phyloP scores from a whole-genome alignment of 2,797 vertebrate species.

The Remorina albescens region DNA sequence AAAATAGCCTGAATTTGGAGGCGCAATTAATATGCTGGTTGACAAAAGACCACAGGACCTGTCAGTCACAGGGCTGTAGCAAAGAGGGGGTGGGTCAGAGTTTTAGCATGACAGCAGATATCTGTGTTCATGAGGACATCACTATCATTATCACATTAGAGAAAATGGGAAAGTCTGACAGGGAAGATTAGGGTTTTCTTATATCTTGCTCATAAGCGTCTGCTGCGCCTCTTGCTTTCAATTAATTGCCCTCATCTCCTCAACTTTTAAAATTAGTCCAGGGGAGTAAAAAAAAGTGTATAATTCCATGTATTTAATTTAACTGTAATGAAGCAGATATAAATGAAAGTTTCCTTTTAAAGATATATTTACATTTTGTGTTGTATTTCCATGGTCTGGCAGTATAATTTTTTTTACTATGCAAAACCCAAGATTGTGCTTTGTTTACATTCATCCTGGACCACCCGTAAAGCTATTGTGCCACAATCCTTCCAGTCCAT shows the following conservation, averaged over 20 bases:
- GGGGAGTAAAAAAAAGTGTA: neutral
- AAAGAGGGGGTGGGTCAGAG: constrained; percentile 5
- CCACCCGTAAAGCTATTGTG: neutral
- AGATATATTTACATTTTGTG: too few species aligned
- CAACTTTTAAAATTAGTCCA: neutral
- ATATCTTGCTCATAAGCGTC: neutral
- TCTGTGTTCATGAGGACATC: constrained; percentile 13
- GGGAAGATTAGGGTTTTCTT: neutral
- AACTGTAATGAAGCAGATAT: neutral
- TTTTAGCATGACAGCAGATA: constrained; percentile 12
- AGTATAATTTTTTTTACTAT: neutral
- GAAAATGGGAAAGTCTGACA: constrained; percentile 18
- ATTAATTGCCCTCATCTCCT: neutral
- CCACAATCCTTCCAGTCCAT: neutral
- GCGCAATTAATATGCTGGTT: constrained; percentile 18
- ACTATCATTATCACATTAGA: constrained; percentile 13
- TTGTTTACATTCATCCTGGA: neutral
- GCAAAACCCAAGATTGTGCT: neutral
- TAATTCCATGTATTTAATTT: neutral
- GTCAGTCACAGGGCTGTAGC: constrained; percentile 33
- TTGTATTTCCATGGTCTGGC: neutral
- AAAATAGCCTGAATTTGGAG: constrained; percentile 42
- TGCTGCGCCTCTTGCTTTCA: neutral
- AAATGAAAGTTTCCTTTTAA: too few species aligned
- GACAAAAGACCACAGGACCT: constrained; percentile 24